phyloP scores from a whole-genome alignment of 2,888 invertebrate genomes.

The Microchrysa polita region DNA sequence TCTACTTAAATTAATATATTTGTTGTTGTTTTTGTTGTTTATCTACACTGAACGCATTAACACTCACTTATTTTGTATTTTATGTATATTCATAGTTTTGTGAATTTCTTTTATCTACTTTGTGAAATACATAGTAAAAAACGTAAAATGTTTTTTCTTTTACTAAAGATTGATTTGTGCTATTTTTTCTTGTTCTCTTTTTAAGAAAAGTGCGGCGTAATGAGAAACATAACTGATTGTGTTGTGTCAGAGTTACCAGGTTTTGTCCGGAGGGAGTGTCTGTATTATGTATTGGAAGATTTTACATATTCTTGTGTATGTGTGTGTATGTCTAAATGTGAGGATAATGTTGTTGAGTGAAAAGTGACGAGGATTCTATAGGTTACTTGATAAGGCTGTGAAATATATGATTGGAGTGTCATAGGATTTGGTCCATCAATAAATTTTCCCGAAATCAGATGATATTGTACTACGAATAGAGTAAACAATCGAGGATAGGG shows the following conservation, averaged over 20 bases:
- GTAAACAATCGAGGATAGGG: no score
- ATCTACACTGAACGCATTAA: slow-evolving; percentile 37
- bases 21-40: background rate
- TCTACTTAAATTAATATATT: slow-evolving; percentile 20
- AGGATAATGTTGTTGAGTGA: no score
- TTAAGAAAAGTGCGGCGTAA: slow-evolving; percentile 11
- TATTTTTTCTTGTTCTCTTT: slow-evolving; percentile 2
- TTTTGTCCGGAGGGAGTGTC: background rate
- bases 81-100: slow-evolving; percentile 11
- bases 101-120: slow-evolving; percentile 35
- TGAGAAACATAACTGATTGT: slow-evolving; percentile 8
- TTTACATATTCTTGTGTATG: no score
- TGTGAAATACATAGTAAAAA: slow-evolving; percentile 33
- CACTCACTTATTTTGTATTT: slow-evolving; percentile 19
- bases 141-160: slow-evolving; percentile 30
- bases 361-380: no score
- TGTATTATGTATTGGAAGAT: no score
- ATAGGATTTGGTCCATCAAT: slow-evolving; percentile 24
- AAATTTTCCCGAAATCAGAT: background rate
- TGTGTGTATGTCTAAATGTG: no score
- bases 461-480: background rate
- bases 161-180: slow-evolving; percentile 40
- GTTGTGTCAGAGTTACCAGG: background rate
- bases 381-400: background rate
- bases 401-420: background rate